Base-by-base conservation (phyloP, 2,888 invertebrate species). In the Napeogenes inachia region DNA sequence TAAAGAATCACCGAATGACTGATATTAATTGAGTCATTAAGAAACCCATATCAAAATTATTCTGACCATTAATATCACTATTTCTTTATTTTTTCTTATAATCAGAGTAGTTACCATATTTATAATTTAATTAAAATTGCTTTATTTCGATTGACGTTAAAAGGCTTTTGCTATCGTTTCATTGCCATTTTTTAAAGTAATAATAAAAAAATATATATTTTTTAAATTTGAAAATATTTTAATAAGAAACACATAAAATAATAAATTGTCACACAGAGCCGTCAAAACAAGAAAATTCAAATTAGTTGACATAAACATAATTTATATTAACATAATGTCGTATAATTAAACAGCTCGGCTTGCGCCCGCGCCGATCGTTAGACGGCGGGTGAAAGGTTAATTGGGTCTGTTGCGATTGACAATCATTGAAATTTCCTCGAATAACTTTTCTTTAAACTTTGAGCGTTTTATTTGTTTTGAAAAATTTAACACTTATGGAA, bases 361-460 rank as follows among this genome's bases (percentile, higher is more conserved):
- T 30, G 8, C 50, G 50, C 12, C 50, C 30, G 50, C 30, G 42
- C 50, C 50, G 50, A 30, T 50, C 21, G 30, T 50, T 30, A 21
- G 50, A 13, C 8, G 30, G 5, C 50, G 12, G 50, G 50, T 50
- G 50, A 50, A n/a, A 50, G 50, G 50, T 50, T 50, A 50, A 50
- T 50, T 50, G 50, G n/a, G 10, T 50, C 6, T 30, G 30, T 3
- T 1, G 50, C 42, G 42, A 42, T 42, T 50, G 21, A 30, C 47
- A 50, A 21, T 42, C 50, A 10, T 50, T 30, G 50, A 30, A 42
- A 10, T 42, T 42, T 42, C 42, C 42, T 42, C 12, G 42, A 42
- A 42, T 42, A 42, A 2, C 35, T 5, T 4, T 2, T 3, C 2
- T 35, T 35, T 1, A 6, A 6, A 1, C 1, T 35, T 35, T 3